These are phyloP conservation scores for Pangasius krempfi DNA, from an alignment of 2,797 vertebrate species.

Conservation along the genomic window DNA sequence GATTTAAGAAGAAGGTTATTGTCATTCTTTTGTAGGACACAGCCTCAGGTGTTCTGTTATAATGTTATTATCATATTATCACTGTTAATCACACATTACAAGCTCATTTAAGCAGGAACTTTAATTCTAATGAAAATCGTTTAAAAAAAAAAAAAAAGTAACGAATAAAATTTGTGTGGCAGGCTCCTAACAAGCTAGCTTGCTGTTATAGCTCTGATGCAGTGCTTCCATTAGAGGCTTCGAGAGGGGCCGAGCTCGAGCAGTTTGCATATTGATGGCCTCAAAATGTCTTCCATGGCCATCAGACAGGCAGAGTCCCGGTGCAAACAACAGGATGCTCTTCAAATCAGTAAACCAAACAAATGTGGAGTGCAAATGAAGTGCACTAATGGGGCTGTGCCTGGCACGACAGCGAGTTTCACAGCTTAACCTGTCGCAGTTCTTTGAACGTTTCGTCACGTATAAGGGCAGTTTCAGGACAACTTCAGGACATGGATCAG, in stretches of 20 bases:
- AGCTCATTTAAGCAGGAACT: not conserved
- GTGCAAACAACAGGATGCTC: conserved; percentile 23
- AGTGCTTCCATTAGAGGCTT: conserved; percentile 43
- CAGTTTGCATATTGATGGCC: conserved; percentile 55
- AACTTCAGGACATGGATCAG: conserved; percentile 14
- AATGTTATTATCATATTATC: not conserved
- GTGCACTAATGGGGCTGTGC: conserved; percentile 38
- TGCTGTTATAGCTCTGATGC: conserved; percentile 4
- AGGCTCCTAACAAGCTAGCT: not conserved
- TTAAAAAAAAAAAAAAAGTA: not conserved
- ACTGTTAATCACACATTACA: not conserved
- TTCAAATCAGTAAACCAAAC: conserved; percentile 54
- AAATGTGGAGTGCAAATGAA: conserved; percentile 54
- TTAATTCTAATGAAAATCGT: not conserved
- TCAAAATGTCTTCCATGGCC: conserved; percentile 62
- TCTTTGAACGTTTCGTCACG: not conserved
- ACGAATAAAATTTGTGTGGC: conserved; percentile 3
- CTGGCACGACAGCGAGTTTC: conserved; percentile 53
- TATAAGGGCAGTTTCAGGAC: not conserved
- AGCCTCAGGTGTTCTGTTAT: not conserved
- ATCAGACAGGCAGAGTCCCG: conserved; percentile 60
- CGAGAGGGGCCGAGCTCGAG: conserved; percentile 48
- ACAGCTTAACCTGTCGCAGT: conserved; percentile 19
- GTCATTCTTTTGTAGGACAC: not conserved
- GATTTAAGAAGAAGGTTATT: not conserved